Conservation (phyloP, 2,888 invertebrate species). For the Eugnorisma glareosa region DNA sequence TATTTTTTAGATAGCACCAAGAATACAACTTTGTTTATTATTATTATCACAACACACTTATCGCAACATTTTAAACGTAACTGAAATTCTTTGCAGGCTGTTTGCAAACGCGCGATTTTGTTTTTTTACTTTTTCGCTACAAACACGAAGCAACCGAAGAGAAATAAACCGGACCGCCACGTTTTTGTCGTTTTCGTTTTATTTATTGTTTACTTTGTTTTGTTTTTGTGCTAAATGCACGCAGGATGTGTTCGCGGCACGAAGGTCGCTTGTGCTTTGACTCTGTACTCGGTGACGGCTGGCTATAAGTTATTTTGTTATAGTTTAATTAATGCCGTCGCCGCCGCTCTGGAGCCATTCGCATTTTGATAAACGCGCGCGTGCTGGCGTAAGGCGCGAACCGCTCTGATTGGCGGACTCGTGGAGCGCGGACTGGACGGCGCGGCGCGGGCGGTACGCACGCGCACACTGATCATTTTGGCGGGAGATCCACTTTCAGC, state of each 20-base stretch:
- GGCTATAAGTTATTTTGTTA: slow-evolving; percentile 83
- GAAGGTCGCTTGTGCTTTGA: slow-evolving; percentile 78
- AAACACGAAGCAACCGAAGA: slow-evolving; percentile 73
- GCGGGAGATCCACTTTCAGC: slow-evolving; percentile 82
- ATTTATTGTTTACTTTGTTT: slow-evolving; percentile 76
- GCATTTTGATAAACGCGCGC: slow-evolving; percentile 86
- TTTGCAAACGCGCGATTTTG: slow-evolving; percentile 66
- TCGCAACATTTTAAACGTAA: slow-evolving; percentile 57
- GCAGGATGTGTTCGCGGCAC: slow-evolving; percentile 77
- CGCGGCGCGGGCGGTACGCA: slow-evolving; percentile 67
- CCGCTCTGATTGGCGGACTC: slow-evolving; percentile 86
- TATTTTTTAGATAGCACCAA: slow-evolving; percentile 17
- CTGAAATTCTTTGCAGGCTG: slow-evolving; percentile 66
- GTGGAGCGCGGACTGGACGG: slow-evolving; percentile 79
- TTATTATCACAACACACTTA: slow-evolving; percentile 44
- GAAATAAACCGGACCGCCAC: slow-evolving; percentile 80
- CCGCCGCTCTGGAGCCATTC: slow-evolving; percentile 75
- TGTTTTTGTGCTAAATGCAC: slow-evolving; percentile 73
- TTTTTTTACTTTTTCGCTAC: slow-evolving; percentile 71
- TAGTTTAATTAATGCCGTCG: slow-evolving; percentile 76
- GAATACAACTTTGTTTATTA: slow-evolving; percentile 1
- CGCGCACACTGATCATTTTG: slow-evolving; percentile 74
- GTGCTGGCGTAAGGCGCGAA: slow-evolving; percentile 83
- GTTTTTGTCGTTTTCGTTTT: slow-evolving; percentile 82
- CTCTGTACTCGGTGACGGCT: slow-evolving; percentile 69